These are phyloP conservation scores for Lagenorhynchus albirostris DNA, from an alignment of 2,113 vertebrate genomes.

Conservation along the genomic window DNA sequence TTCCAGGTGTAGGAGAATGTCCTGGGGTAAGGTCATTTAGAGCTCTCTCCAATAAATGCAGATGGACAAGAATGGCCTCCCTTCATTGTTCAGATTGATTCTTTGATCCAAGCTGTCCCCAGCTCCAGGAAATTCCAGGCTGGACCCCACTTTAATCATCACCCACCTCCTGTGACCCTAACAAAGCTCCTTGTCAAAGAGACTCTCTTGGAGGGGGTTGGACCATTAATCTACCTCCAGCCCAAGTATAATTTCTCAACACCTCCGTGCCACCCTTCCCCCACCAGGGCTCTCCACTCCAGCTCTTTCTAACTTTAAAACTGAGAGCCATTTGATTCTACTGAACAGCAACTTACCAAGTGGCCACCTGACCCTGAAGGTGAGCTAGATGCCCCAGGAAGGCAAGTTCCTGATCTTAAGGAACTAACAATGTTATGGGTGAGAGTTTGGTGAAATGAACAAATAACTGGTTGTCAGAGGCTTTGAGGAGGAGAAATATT, in stretches of 20 bases:
- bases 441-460: not conserved
- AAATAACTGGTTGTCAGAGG: not conserved
- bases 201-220: not conserved
- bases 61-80: not conserved
- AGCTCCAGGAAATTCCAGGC: not conserved
- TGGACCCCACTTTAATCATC: not conserved
- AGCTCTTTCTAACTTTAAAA: not conserved
- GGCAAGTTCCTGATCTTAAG: not conserved
- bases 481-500: constrained; percentile 3
- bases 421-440: not conserved
- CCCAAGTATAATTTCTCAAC: not conserved
- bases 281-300: not conserved
- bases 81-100: not conserved
- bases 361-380: not conserved
- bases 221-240: not conserved
- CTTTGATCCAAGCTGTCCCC: not conserved
- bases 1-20: not conserved
- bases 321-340: not conserved
- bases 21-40: not conserved
- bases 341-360: not conserved
- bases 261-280: not conserved
- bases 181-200: constrained; percentile 1
- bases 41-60: not conserved
- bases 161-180: not conserved
- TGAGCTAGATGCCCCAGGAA: not conserved